Base-by-base conservation (phyloP, 2,113 vertebrate species). In the Cynocephalus volans region DNA sequence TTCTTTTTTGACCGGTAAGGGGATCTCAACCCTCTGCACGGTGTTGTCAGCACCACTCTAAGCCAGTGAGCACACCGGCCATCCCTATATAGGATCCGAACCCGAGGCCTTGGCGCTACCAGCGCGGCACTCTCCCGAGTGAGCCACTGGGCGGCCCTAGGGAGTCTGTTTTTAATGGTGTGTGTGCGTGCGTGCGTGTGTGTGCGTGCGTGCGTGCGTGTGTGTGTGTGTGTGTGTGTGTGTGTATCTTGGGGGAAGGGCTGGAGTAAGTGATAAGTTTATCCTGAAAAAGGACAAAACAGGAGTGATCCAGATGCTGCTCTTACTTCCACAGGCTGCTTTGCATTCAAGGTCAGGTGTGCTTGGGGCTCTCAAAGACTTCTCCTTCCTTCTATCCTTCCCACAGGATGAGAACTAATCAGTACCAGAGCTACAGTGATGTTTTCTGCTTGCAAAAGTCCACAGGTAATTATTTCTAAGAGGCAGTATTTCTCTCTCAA, bases 361-460 rank as follows among this genome's bases (percentile, higher is more conserved):
- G 6, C 45, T 24, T 12, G 12, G 60, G 60, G 26, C 60, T 76
- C 90, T 80, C 85, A 64, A 72, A 69, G 31, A 15, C 65, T 80
- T 79, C 56, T 75, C 17, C 56, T 93, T 92, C 52, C 31, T 58
- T 82, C 54, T 70, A 8, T 72, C 11, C 64, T 79, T 97, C 64
- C 79, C 45, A 36, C 26, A 15, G 58, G 76, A 65, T 36, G 58
- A 77, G 41, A 83, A 85, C 83, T 60, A 81, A 76, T 95, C 80
- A 65, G 83, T 79, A 48, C 75, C 45, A 84, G 73, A 80, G 45
- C 62, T 56, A 19, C 28, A 76, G 2, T 12, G 73, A 82, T 91
- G 67, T 75, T 94, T 88, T 33, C 77, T 91, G 56, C 65, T 62
- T 86, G 58, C 89, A 82, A 72, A 75, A 96, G 92, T 62, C 45